These are phyloP conservation scores for Aspidoscelis tigris DNA, from an alignment of 2,113 vertebrate species.

Conservation along the genomic window DNA sequence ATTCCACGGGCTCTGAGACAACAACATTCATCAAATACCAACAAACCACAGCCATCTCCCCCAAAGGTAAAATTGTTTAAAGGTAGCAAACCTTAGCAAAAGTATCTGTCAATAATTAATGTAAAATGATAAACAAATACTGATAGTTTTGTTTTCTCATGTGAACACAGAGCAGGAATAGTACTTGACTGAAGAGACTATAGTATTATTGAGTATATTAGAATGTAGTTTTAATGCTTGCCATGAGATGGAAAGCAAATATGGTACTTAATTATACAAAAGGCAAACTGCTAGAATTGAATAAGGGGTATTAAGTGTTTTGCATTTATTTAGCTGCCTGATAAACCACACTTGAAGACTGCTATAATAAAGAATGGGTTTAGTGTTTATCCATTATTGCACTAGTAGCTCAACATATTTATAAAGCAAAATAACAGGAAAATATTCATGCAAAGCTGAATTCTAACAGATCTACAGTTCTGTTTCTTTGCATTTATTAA, in stretches of 20 bases:
- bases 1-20: conserved; percentile 92
- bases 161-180: background rate
- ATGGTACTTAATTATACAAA: background rate
- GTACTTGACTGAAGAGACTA: background rate
- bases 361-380: background rate
- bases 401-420: conserved; percentile 32
- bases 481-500: background rate
- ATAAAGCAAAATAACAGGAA: conserved; percentile 13
- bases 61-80: conserved; percentile 85
- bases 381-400: conserved; percentile 11
- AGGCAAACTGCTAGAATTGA: background rate
- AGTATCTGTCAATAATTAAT: background rate
- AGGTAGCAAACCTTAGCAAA: background rate
- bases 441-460: conserved; percentile 12
- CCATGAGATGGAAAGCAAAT: background rate
- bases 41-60: conserved; percentile 91
- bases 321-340: background rate
- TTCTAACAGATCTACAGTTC: conserved; percentile 3
- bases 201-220: background rate
- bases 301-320: background rate
- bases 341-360: conserved; percentile 9
- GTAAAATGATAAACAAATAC: conserved; percentile 12
- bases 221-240: fast-evolving
- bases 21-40: conserved; percentile 80
- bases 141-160: conserved; percentile 25